These are phyloP conservation scores for Caenorhabditis imperialis DNA, from an alignment of 2,888 invertebrate genomes.

Conservation along the genomic window DNA sequence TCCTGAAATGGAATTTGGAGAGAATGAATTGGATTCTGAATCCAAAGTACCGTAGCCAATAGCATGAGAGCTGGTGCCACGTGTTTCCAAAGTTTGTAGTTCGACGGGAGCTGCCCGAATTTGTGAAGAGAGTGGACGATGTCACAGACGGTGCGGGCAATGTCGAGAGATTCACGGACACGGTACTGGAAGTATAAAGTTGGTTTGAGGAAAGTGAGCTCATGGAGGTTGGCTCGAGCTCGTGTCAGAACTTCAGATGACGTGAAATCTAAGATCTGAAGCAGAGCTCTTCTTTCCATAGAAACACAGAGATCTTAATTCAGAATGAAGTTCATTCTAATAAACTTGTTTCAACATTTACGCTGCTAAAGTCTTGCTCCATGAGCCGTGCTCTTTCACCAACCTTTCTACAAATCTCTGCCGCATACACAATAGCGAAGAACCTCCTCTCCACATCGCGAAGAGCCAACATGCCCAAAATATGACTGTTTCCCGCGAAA, in stretches of 20 bases:
- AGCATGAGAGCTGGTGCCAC: constrained; percentile 41
- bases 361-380: not conserved
- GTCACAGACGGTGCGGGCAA: constrained; percentile 44
- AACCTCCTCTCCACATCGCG: constrained; percentile 54
- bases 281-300: no score
- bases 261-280: no score
- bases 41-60: constrained; percentile 34
- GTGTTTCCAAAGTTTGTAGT: constrained; percentile 50
- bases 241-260: no score
- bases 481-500: constrained; percentile 40
- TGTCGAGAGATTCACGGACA: constrained; percentile 39
- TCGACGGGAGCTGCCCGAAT: constrained; percentile 41
- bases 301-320: no score
- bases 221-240: no score
- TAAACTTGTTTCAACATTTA: not conserved
- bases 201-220: no score
- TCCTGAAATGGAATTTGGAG: no score
- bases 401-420: constrained; percentile 54
- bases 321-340: no score
- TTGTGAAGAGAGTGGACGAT: constrained; percentile 55
- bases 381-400: no score
- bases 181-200: constrained; percentile 64
- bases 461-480: constrained; percentile 48
- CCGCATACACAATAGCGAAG: constrained; percentile 50
- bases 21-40: no score